Evolutionary conservation across 2,888 invertebrate species (phyloP).

Genomic region (Meta bourneti): DNA sequence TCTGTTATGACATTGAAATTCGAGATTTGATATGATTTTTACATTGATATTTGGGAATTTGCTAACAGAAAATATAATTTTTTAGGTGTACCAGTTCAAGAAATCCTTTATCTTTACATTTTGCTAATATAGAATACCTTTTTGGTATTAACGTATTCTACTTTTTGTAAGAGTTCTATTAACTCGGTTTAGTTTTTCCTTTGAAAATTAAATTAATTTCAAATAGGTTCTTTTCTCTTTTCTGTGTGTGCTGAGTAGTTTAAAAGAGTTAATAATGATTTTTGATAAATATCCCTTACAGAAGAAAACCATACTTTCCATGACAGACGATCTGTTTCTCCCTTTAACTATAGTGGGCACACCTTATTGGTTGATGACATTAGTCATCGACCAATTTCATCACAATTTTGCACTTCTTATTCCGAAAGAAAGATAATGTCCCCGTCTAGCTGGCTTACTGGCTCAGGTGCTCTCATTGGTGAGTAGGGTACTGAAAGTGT

Average conservation of each 20-base stretch:
- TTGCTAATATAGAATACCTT: no score
- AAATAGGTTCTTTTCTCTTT: neutral
- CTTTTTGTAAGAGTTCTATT: no score
- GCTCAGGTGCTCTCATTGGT: constrained; percentile 75
- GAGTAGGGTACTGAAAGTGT: constrained; percentile 65
- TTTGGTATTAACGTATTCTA: no score
- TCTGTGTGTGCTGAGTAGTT: neutral
- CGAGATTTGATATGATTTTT: no score
- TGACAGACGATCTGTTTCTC: constrained; percentile 69
- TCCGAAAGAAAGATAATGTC: constrained; percentile 58
- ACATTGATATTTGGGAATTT: no score
- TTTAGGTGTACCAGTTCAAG: no score
- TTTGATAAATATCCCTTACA: constrained; percentile 53
- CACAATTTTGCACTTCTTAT: constrained; percentile 49
- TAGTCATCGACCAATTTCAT: constrained; percentile 59
- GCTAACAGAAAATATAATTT: no score
- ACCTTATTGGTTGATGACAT: constrained; percentile 39
- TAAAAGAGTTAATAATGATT: neutral
- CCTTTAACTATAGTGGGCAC: constrained; percentile 49
- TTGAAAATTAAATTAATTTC: neutral
- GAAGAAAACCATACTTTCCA: constrained; percentile 67
- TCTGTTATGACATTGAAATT: no score
- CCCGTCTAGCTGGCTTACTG: constrained; percentile 67
- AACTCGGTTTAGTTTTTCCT: no score
- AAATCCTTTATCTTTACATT: no score